Evolutionary conservation across 2,888 invertebrate species (phyloP).

Genomic region (Cantharis rufa): DNA sequence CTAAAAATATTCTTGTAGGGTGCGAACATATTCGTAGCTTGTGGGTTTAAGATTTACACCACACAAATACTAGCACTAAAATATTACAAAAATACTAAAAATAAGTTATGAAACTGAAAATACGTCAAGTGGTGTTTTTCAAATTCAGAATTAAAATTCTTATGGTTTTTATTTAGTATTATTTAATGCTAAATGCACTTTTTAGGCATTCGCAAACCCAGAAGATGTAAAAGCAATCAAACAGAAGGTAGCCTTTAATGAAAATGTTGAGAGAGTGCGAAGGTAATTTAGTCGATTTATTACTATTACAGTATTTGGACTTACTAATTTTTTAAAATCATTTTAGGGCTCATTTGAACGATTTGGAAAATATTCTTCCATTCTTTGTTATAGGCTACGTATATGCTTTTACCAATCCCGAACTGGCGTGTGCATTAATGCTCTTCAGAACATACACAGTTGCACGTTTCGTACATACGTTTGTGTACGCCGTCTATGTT

Average conservation of each 20-base stretch:
- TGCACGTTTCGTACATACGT: conserved; percentile 63
- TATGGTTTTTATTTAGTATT: too few species aligned
- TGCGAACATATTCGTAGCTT: too few species aligned
- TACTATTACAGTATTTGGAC: not conserved
- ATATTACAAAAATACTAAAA: too few species aligned
- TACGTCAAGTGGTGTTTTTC: too few species aligned
- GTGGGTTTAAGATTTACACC: too few species aligned
- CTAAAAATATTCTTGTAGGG: too few species aligned
- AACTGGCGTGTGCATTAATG: conserved; percentile 56
- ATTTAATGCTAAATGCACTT: not conserved
- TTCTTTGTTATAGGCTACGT: conserved; percentile 64
- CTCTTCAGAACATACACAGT: conserved; percentile 61
- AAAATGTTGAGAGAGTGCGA: conserved; percentile 58
- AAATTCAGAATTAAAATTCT: too few species aligned
- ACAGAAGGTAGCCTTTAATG: conserved; percentile 49
- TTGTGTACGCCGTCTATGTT: conserved; percentile 66
- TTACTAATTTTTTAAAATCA: not conserved
- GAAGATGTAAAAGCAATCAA: conserved; percentile 56
- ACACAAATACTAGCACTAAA: too few species aligned
- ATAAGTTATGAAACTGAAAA: too few species aligned
- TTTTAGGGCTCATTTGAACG: conserved; percentile 69
- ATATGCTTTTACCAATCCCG: conserved; percentile 61
- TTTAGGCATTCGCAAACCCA: conserved; percentile 60
- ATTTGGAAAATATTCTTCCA: conserved; percentile 72
- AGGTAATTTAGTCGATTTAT: conserved; percentile 1